Percentiles rank a stretch among this genome's conserved stretches.
phyloP scores from a whole-genome alignment of 2,888 invertebrate genomes.

The Cartodere bifasciata region DNA sequence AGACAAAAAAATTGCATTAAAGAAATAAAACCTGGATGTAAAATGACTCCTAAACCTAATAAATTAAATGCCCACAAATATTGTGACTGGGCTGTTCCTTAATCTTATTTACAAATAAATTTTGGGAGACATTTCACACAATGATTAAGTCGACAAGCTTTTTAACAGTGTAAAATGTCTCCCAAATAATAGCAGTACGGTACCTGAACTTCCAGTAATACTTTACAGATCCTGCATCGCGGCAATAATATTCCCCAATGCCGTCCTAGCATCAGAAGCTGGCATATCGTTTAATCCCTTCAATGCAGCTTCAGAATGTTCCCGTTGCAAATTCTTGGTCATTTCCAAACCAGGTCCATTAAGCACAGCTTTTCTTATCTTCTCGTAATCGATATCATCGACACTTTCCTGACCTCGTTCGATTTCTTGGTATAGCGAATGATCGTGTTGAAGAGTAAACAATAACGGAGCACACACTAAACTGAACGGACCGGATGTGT shows the following conservation, averaged over 20 bases:
- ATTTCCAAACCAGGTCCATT: slow-evolving; percentile 58
- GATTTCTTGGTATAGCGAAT: slow-evolving; percentile 52
- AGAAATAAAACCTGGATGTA: no score
- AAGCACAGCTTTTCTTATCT: slow-evolving; percentile 31
- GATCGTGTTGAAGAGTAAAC: slow-evolving; percentile 65
- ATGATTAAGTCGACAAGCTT: no score
- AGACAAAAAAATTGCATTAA: no score
- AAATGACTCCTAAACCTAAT: no score
- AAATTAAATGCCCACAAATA: no score
- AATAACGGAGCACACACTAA: slow-evolving; percentile 73
- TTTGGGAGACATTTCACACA: no score
- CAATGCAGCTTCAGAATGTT: slow-evolving; percentile 64
- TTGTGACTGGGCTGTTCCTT: no score
- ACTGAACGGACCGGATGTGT: slow-evolving; percentile 43
- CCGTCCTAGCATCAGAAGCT: slow-evolving; percentile 70
- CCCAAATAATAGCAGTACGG: no score
- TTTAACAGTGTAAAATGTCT: no score
- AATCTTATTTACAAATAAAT: no score
- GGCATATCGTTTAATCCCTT: slow-evolving; percentile 63
- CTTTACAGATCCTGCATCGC: slow-evolving; percentile 60
- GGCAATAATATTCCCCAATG: slow-evolving; percentile 73
- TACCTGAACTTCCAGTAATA: no score
- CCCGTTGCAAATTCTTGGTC: slow-evolving; percentile 60
- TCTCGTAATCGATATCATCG: slow-evolving; percentile 51
- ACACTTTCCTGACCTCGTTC: slow-evolving; percentile 54